phyloP scores from a whole-genome alignment of 1,140 invertebrate genomes.

The Pseudoatta argentina region DNA sequence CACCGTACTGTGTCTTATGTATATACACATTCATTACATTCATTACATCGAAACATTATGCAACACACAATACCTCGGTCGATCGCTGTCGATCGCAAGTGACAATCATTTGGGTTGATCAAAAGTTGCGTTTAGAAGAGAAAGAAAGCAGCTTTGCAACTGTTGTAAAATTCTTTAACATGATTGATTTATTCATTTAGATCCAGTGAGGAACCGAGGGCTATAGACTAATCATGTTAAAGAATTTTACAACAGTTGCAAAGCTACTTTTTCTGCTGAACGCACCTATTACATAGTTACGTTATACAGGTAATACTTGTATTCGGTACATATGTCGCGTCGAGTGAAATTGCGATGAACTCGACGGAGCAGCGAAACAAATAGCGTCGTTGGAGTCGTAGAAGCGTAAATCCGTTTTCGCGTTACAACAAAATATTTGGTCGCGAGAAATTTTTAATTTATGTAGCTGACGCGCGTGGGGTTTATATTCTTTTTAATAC shows the following conservation, averaged over 20 bases:
- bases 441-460: constrained; percentile 47
- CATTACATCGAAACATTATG: background rate
- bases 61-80: background rate
- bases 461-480: constrained; percentile 29
- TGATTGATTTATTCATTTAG: too few relatives aligned
- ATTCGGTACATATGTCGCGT: background rate
- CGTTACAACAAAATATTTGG: constrained; percentile 37
- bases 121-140: too few relatives aligned
- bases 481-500: constrained; percentile 15
- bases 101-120: background rate
- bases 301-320: background rate
- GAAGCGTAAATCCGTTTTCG: constrained; percentile 18
- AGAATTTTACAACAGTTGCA: too few relatives aligned
- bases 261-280: too few relatives aligned
- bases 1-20: background rate
- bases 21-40: background rate
- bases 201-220: too few relatives aligned
- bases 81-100: constrained; percentile 46
- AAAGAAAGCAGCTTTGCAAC: too few relatives aligned
- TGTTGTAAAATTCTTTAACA: too few relatives aligned
- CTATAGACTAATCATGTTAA: too few relatives aligned
- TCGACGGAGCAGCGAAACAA: constrained; percentile 29
- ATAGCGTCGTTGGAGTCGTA: constrained; percentile 25
- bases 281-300: background rate
- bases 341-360: constrained; percentile 38